Evolutionary conservation across 2,113 vertebrate genomes (phyloP).

Genomic region (Gasterosteus aculeatus): DNA sequence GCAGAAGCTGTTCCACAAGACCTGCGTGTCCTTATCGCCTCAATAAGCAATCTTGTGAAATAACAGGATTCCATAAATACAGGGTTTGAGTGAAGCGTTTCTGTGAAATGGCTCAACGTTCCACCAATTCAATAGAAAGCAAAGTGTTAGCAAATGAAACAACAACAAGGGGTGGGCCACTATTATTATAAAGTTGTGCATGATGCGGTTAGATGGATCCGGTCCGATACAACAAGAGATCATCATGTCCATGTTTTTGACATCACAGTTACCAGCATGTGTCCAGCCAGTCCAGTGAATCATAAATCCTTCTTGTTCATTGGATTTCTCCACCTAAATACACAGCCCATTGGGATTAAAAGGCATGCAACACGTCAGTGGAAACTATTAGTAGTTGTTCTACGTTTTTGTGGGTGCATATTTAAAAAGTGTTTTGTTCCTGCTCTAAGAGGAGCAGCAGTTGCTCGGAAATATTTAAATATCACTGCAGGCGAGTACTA

Average conservation of each 20-base stretch:
- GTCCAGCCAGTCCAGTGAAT: not conserved
- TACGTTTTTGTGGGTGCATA: not conserved
- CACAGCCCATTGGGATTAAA: not conserved
- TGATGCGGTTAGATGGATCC: not conserved
- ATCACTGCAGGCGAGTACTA: not conserved
- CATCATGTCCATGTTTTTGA: not conserved
- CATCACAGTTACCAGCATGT: not conserved
- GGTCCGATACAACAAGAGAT: not conserved
- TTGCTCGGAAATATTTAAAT: not conserved
- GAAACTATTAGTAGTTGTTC: not conserved
- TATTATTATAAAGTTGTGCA: not conserved
- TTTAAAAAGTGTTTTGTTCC: conserved; percentile 15
- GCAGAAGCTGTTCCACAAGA: not conserved
- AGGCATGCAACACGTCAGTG: not conserved
- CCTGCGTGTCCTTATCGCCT: not conserved
- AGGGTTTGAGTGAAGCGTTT: not conserved
- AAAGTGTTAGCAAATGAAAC: not conserved
- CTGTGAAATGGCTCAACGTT: not conserved
- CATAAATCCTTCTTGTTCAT: not conserved
- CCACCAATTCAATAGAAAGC: not conserved
- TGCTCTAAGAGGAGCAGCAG: not conserved
- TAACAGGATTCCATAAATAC: not conserved
- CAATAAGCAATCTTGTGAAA: not conserved
- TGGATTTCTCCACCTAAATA: not conserved
- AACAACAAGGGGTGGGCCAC: not conserved